Evolutionary conservation across 37 sponge, comb jelly and placozoan genomes (phyloP), one percentile per base, ranked within the genome.

Genomic region (Petrosia ficiformis): DNA sequence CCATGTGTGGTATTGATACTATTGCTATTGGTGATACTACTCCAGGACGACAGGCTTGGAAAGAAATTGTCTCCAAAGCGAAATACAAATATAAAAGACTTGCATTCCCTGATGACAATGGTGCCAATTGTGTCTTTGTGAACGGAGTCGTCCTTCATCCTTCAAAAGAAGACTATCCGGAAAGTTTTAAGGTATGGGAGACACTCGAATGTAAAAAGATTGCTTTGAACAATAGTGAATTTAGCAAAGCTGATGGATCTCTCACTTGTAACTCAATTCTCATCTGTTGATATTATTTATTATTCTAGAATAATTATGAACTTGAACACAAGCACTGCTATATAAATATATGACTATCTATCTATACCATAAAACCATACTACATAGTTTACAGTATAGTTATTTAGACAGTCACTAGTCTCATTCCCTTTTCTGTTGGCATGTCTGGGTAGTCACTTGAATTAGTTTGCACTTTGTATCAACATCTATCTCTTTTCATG

Each of bases 231-330:
- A 80, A 80, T 41, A 67, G 69, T 11, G 93, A 92, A 59, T 35
- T 88, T 34, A 59, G 77, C 3, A 92, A 92, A 60, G 93, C 81
- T 0, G 93, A 88, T 41, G 93, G 89, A 41, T 83, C 82, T 2
- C 82, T 92, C 16, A 88, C 93, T 1, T 92, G 93, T 42, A 70
- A 63, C 70, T 87, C 89, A 30, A 67, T 92, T 32, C 67, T 79
- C 24, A 80, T 90, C 60, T 70, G 77, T 3, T 86, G 39, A 86
- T 3, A 16, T 10, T 16, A 19, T 10, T 5, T 38, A 42, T 48
- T 19, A 48, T 48, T 19, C 16, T 48, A 48, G 10, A 48, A 16
- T 16, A 19, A 48, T 48, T 10, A 48, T 48, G n/a, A n/a, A n/a
- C n/a, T n/a, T n/a, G n/a, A n/a, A n/a, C n/a, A n/a, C n/a, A n/a